phyloP scores from a whole-genome alignment of 2,888 invertebrate genomes.

The Norana najaformis region DNA sequence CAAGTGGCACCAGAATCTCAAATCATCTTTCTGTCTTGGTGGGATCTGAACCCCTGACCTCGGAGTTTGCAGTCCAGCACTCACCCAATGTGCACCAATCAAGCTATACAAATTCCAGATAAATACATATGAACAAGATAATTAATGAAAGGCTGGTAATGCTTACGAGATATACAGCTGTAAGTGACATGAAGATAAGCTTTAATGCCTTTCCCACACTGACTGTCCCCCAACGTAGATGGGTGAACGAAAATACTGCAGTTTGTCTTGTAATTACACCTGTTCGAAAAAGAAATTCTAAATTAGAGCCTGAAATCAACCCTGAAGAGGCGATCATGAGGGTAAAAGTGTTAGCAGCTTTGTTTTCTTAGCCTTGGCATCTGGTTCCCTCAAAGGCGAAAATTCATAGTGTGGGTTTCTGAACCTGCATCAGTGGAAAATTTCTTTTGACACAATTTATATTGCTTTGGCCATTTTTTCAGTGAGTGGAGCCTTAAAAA shows the following conservation, averaged over 20 bases:
- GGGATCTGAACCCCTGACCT: no score
- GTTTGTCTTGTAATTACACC: not conserved
- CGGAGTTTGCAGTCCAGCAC: no score
- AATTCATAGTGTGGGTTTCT: no score
- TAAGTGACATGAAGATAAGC: not conserved
- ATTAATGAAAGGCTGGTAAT: not conserved
- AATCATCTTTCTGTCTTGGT: no score
- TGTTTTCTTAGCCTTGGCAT: no score
- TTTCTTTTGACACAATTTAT: not conserved
- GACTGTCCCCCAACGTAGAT: not conserved
- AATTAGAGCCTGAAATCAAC: not conserved
- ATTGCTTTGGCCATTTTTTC: not conserved
- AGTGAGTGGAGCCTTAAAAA: not conserved
- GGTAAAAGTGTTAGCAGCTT: no score
- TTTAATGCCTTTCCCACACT: not conserved
- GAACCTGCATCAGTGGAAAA: not conserved
- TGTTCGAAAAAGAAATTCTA: not conserved
- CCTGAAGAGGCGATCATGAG: not conserved
- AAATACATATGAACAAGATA: not conserved
- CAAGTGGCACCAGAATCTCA: no score
- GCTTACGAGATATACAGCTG: not conserved
- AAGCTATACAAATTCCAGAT: no score
- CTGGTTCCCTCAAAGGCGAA: no score
- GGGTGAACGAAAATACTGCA: not conserved
- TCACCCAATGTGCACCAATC: no score